A percentile compares a stretch with the other conserved stretches of the same genome.
These are phyloP conservation scores for Leptinotarsa tumamoca DNA, from an alignment of 2,888 invertebrate species.

Conservation along the genomic window DNA sequence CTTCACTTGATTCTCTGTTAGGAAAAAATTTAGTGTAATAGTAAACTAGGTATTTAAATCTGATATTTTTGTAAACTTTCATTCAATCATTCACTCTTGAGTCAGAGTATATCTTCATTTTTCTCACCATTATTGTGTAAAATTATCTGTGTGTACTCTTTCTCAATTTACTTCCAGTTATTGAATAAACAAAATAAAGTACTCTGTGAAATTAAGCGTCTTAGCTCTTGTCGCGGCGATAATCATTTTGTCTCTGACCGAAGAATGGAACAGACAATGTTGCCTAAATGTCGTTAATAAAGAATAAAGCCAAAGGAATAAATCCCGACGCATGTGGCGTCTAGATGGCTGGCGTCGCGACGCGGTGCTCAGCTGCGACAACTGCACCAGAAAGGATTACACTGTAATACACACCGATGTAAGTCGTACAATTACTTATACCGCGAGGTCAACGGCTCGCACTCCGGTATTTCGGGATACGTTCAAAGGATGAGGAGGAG, in stretches of 20 bases:
- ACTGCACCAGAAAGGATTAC: conserved; percentile 60
- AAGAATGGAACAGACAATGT: conserved; percentile 41
- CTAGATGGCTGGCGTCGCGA: conserved; percentile 61
- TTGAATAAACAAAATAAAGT: background rate
- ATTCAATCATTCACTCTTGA: too few relatives aligned
- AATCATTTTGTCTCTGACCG: conserved; percentile 1
- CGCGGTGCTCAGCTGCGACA: conserved; percentile 59
- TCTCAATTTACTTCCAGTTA: background rate
- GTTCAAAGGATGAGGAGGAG: background rate
- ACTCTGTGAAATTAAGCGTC: background rate
- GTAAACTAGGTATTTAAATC: too few relatives aligned
- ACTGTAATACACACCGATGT: conserved; percentile 52
- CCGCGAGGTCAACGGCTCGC: conserved; percentile 21
- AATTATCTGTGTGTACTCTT: background rate
- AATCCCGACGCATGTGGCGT: conserved; percentile 57
- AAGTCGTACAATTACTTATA: conserved; percentile 5
- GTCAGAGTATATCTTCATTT: too few relatives aligned
- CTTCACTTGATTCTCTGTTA: too few relatives aligned
- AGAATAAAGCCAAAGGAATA: conserved; percentile 55
- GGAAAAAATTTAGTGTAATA: too few relatives aligned
- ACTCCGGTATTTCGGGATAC: conserved; percentile 25
- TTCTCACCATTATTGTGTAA: too few relatives aligned
- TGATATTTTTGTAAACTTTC: too few relatives aligned
- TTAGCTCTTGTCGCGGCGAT: conserved; percentile 4
- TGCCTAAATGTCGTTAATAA: conserved; percentile 53